Evolutionary conservation across 2,113 vertebrate genomes (phyloP), one percentile per base, ranked within the genome.

Genomic region (Ornithorhynchus anatinus): DNA sequence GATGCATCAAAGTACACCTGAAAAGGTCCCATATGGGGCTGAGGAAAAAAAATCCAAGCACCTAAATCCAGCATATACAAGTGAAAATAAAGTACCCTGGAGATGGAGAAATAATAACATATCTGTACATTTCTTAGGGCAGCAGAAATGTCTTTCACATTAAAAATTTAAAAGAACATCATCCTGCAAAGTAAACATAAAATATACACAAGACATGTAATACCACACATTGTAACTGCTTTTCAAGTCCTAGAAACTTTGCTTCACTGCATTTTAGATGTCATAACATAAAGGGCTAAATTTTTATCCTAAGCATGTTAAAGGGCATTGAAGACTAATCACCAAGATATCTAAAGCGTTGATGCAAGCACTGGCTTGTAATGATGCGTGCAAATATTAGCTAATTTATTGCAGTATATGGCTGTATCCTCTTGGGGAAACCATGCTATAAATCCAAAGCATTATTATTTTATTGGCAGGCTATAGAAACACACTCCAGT

Each of bases 101-200:
- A 19, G 37, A 43, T 54, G 25, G 65, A 68, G 59, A 73, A 81
- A 47, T n/a, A n/a, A n/a, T n/a, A n/a, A n/a, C n/a, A n/a, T n/a
- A n/a, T n/a, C n/a, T n/a, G n/a, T 59, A 62, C 36, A 60, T 62
- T 39, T 17, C 36, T 58, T 58, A 69, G 25, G 79, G 50, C 33
- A 72, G 56, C 77, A 60, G 44, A 82, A 75, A 42, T 65, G 59
- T 40, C 8, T 61, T 25, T 51, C 38, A 79, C 40, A 75, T 86
- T 75, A 84, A 87, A 84, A 59, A 73, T 79, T 64, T 47, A 81
- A 83, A 15, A 83, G 23, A 8, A 58, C 59, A 33, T 16, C 59
- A 56, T 27, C 23, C 36, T 36, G 19, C 9, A 10, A 23, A 14
- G 9, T 12, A 10, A 43, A 51, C 40, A 19, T 17, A 50, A 17